A percentile compares a stretch with the other conserved stretches of the same genome.
Evolutionary conservation across 2,113 vertebrate species (phyloP).

Genomic region (Saimiri boliviensis): DNA sequence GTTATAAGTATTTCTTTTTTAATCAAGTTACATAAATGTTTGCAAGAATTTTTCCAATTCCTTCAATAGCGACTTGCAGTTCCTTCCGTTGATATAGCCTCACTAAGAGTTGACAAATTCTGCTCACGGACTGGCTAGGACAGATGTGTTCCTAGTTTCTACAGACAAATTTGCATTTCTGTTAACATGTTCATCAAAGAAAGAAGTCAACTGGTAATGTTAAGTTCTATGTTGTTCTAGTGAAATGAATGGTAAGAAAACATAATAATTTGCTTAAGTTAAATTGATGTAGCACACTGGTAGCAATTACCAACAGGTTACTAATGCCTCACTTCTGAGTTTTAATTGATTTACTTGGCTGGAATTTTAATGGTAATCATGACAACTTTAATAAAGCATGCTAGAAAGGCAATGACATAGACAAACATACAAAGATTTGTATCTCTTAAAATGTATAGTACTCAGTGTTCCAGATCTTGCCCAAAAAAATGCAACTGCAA

Average conservation of each 20-base stretch:
- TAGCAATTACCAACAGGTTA: not conserved
- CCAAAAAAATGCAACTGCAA: not conserved
- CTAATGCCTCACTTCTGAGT: not conserved
- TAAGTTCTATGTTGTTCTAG: not conserved
- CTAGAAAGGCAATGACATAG: not conserved
- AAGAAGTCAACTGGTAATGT: not conserved
- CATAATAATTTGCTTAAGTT: not conserved
- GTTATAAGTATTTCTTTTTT: not conserved
- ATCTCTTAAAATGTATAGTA: not conserved
- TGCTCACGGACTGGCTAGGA: constrained; percentile 18
- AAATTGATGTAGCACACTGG: not conserved
- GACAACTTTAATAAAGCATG: not conserved
- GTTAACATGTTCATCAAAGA: not conserved
- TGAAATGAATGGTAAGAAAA: not conserved
- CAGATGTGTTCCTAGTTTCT: not conserved
- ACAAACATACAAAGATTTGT: not conserved
- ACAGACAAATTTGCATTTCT: not conserved
- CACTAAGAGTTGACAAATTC: constrained; percentile 17
- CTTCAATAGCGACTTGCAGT: not conserved
- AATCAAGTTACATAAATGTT: not conserved
- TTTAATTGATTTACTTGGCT: not conserved
- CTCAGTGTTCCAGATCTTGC: not conserved
- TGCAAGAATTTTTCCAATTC: not conserved
- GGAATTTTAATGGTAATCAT: not conserved
- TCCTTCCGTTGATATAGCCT: not conserved